Evolutionary conservation across 2,113 vertebrate genomes (phyloP).

Genomic region (Sisor rabdophorus): DNA sequence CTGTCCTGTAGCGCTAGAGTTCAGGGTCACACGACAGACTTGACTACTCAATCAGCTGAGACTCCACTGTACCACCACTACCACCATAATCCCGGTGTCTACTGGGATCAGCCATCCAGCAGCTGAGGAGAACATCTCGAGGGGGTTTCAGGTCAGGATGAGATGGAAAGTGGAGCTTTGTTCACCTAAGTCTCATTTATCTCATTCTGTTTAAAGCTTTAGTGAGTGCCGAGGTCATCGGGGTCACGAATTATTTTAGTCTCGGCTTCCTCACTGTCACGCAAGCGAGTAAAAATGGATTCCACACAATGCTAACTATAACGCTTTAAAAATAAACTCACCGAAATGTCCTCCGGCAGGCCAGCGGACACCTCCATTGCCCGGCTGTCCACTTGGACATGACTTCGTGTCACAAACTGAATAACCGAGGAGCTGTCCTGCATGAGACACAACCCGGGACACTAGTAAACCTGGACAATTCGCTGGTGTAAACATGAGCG

Average conservation of each 20-base stretch:
- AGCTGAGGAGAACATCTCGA: conserved; percentile 32
- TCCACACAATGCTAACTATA: neutral
- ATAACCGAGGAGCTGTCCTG: conserved; percentile 96
- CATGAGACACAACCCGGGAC: conserved; percentile 31
- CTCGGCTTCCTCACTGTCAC: neutral
- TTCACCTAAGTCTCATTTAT: neutral
- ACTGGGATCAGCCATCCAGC: conserved; percentile 57
- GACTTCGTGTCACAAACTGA: conserved; percentile 87
- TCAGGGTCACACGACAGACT: conserved; percentile 44
- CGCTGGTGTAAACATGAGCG: neutral
- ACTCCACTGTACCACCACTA: conserved; percentile 53
- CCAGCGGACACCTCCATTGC: conserved; percentile 80
- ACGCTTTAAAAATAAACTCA: conserved; percentile 67
- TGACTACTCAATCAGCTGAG: conserved; percentile 58
- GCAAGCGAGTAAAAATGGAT: neutral
- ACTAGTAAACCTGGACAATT: neutral
- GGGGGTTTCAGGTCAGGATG: neutral
- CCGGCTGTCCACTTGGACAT: conserved; percentile 73
- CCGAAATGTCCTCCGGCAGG: conserved; percentile 81
- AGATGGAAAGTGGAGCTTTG: neutral
- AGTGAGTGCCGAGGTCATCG: neutral
- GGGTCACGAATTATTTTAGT: neutral
- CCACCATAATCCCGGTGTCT: conserved; percentile 47
- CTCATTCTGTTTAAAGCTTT: conserved; percentile 12
- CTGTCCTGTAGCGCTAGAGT: conserved; percentile 46